Percentiles rank a stretch among this genome's conserved stretches.
Evolutionary conservation across 2,113 vertebrate genomes (phyloP).

Genomic region (Lasiurus cinereus): DNA sequence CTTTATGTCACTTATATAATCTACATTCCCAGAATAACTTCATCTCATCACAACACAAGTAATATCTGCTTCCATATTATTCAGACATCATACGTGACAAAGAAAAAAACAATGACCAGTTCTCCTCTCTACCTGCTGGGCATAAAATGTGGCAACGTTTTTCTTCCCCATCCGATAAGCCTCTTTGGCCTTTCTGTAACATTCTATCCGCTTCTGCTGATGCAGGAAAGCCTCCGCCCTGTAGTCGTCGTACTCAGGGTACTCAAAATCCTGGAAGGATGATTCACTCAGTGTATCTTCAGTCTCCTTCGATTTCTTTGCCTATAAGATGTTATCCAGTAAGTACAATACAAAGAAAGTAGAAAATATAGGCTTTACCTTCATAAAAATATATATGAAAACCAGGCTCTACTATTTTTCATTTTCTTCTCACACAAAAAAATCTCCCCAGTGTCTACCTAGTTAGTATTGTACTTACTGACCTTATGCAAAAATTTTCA

Average conservation of each 20-base stretch:
- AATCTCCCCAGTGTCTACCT: background rate
- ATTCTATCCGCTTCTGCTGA: slow-evolving; percentile 92
- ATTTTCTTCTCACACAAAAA: slow-evolving; percentile 33
- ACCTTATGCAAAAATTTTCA: background rate
- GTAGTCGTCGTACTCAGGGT: slow-evolving; percentile 95
- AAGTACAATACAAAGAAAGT: slow-evolving; percentile 12
- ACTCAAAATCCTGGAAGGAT: slow-evolving; percentile 93
- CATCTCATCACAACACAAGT: background rate
- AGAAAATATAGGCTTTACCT: background rate
- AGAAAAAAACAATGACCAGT: background rate
- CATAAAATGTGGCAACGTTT: slow-evolving; percentile 96
- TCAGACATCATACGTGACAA: background rate
- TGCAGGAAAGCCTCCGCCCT: slow-evolving; percentile 95
- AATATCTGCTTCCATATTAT: slow-evolving; percentile 9
- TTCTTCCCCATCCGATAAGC: slow-evolving; percentile 94
- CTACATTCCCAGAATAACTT: background rate
- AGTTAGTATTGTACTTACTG: background rate
- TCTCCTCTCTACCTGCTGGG: slow-evolving; percentile 91
- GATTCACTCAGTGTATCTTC: slow-evolving; percentile 83
- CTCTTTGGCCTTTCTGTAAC: slow-evolving; percentile 94
- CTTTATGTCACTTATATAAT: background rate
- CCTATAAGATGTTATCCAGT: slow-evolving; percentile 76
- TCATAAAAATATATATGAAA: slow-evolving; percentile 35
- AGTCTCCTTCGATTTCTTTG: slow-evolving; percentile 86
- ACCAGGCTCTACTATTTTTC: background rate